Evolutionary conservation across 2,113 vertebrate genomes (phyloP).

Genomic region (Muscicapa adusta): DNA sequence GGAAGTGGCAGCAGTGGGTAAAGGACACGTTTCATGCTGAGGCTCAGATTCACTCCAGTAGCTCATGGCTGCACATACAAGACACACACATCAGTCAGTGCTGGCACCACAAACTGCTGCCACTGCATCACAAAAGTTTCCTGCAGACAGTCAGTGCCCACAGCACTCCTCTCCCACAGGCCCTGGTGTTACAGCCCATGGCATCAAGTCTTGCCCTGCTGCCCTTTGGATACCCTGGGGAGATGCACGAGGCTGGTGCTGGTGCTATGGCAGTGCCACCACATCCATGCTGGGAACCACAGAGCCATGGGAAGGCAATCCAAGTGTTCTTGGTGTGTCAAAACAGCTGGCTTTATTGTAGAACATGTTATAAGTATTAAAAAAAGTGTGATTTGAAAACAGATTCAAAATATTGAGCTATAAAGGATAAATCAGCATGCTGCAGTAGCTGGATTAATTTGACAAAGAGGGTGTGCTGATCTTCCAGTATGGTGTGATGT

Average conservation of each 20-base stretch:
- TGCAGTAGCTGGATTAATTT: not conserved
- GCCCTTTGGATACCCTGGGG: not conserved
- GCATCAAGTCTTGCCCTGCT: not conserved
- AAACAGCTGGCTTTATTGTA: not conserved
- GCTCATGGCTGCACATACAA: not conserved
- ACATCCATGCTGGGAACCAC: not conserved
- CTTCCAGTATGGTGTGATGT: not conserved
- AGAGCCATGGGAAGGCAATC: accelerated
- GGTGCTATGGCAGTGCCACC: not conserved
- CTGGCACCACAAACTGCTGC: not conserved
- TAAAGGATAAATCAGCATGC: not conserved
- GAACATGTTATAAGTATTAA: not conserved
- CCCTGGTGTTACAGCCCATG: not conserved
- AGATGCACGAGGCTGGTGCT: not conserved
- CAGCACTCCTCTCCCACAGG: not conserved
- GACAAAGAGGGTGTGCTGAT: not conserved
- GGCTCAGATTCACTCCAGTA: not conserved
- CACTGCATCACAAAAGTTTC: not conserved
- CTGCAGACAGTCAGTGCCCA: not conserved
- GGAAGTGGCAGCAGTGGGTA: not conserved
- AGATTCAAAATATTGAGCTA: not conserved
- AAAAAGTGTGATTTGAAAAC: not conserved
- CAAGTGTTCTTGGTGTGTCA: not conserved
- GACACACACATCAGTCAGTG: not conserved
- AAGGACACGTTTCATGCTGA: not conserved